Evolutionary conservation across 2,888 invertebrate genomes (phyloP).

Genomic region (Brachyopa scutellaris): DNA sequence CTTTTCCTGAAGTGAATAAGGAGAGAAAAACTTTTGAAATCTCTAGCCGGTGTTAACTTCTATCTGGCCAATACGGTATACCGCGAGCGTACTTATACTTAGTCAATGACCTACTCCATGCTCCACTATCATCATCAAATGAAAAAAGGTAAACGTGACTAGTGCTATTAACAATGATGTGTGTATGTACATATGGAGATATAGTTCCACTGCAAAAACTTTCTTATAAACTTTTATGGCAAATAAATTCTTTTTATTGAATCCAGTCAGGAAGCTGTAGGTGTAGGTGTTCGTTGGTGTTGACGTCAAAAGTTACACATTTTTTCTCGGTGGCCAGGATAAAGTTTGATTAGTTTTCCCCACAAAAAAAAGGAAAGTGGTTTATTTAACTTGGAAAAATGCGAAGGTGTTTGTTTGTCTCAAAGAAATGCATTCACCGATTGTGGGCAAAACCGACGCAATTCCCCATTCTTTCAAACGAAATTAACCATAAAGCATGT

Average conservation of each 20-base stretch:
- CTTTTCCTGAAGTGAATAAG: too few species aligned
- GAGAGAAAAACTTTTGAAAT: too few species aligned
- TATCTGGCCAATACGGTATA: too few species aligned
- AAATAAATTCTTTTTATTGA: constrained; percentile 8
- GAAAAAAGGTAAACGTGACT: constrained; percentile 3
- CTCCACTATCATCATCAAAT: too few species aligned
- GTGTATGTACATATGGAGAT: too few species aligned
- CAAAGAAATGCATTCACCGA: neutral
- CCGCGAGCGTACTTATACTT: too few species aligned
- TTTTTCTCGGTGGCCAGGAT: neutral
- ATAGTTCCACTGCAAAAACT: neutral
- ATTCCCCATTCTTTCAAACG: neutral
- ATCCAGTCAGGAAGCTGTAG: constrained; percentile 18
- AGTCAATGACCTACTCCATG: too few species aligned
- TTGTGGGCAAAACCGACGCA: neutral
- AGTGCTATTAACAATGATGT: constrained; percentile 8
- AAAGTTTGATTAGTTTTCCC: too few species aligned
- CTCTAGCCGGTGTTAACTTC: too few species aligned
- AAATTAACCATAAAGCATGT: neutral
- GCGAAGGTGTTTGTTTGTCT: neutral
- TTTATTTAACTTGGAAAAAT: neutral
- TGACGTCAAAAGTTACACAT: constrained; percentile 34
- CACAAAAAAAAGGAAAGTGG: too few species aligned
- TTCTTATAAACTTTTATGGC: constrained; percentile 10
- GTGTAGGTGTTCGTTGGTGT: constrained; percentile 7